Evolutionary conservation across 2,113 vertebrate genomes (phyloP), one percentile per base, ranked within the genome.

Genomic region (Ceyx margarethae): DNA sequence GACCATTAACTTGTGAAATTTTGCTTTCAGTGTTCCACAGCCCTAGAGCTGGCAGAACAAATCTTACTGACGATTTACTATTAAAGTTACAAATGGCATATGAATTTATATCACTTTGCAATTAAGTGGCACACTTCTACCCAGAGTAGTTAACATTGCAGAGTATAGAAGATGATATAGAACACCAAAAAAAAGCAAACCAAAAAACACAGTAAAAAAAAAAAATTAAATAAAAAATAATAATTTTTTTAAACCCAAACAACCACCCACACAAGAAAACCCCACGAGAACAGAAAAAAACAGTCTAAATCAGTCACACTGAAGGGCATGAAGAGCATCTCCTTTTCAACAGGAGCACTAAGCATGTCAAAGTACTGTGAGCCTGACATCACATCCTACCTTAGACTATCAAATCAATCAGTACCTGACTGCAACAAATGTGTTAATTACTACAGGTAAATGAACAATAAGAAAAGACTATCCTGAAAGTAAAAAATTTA

Each of bases 1-100:
- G 94, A 73, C 91, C 93, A 97, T 97, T 97, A 97, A 96, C 88
- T 96, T 97, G 93, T 42, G 94, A 96, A 97, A 97, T 96, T 96
- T 90, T 48, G 40, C 93, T 96, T 95, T 74, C 87, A 81, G 0
- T 92, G 66, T 95, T 96, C 90, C 46, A 62, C 61, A 95, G 71
- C 54, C 79, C 71, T 60, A 26, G 62, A 74, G 72, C 78, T 94
- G 87, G 89, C 91, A 96, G 81, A 95, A 97, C 84, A 95, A 97
- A 81, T 66, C 79, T 94, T 64, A 76, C 87, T 87, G 84, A 77
- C 56, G 80, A 95, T 93, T 97, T 95, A 82, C 86, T 90, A n/a
- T n/a, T 96, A 92, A 96, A 87, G 81, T 85, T 94, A 97, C 93
- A 94, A 87, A 91, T 84, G 83, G 51, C 69, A 95, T 89, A 96